Base-by-base conservation (phyloP, 2,888 invertebrate species). In the Ornithoptera alexandrae region DNA sequence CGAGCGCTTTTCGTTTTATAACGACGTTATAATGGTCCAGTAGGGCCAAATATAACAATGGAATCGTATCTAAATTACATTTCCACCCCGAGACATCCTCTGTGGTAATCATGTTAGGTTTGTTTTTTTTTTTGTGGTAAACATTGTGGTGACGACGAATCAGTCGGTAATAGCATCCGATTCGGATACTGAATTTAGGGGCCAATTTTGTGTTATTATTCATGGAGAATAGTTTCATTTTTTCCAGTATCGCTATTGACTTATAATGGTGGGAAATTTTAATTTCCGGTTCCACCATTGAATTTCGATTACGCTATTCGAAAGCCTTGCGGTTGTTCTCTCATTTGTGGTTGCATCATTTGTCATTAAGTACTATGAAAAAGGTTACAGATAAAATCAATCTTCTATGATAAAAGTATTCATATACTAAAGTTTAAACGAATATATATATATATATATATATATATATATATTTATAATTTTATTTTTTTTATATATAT, bases 21-120 rank as follows among this genome's bases (percentile, higher is more conserved):
- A 70, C 63, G 70, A 70, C 59, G 1, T 67, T 70, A 67, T 70
- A 70, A 70, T 70, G 70, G 67, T 59, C 58, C 50, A 22, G 36
- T 36, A 2, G 56, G 56, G 22, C n/a, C 61, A 60, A 65, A 69
- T 62, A 60, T 66, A 66, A 67, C 67, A 67, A 67, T 67, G 67
- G 66, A 63, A 60, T 70, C 62, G 70, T 60, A 22, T 20, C 42
- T 53, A 67, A 67, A 70, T 70, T 70, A 66, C 62, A 62, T 62
- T 67, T 60, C 59, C 50, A 30, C 60, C 61, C 30, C 63, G 59
- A 58, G 63, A 66, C 70, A 63, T 70, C 70, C 70, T 66, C 63
- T 63, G 68, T 42, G 68, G 63, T 64, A 64, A 64, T 70, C 62
- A 60, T 39, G 22, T 24, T 22, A 30, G 30, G 50, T 57, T 20